Evolutionary conservation across 2,888 invertebrate genomes (phyloP).

Genomic region (Andrena flavipes): DNA sequence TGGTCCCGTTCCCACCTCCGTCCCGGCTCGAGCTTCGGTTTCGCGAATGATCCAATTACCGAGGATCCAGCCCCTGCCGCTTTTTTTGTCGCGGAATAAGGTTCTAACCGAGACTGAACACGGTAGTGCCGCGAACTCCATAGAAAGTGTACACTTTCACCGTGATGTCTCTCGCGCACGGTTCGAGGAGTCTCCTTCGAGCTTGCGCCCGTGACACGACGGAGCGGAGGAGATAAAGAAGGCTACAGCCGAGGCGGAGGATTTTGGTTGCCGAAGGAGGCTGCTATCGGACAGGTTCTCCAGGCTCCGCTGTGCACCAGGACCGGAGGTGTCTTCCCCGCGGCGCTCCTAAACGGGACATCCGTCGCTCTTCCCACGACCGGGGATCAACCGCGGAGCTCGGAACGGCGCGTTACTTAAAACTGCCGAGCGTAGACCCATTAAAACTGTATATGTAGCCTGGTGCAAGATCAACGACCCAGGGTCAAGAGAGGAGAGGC

Average conservation of each 20-base stretch:
- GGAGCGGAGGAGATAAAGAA: neutral
- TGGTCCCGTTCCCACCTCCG: neutral
- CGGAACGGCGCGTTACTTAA: slow-evolving; percentile 60
- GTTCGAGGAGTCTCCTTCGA: slow-evolving; percentile 43
- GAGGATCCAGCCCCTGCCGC: neutral
- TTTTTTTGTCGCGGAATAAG: neutral
- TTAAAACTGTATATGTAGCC: slow-evolving; percentile 67
- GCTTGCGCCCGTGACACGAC: neutral
- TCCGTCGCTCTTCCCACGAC: slow-evolving; percentile 58
- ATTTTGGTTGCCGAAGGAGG: neutral
- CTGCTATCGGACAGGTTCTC: neutral
- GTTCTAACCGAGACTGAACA: slow-evolving; percentile 63
- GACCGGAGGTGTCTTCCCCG: slow-evolving; percentile 4
- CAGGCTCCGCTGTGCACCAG: neutral
- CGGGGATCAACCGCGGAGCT: slow-evolving; percentile 57
- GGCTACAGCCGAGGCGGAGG: neutral
- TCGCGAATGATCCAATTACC: neutral
- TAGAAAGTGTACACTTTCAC: slow-evolving; percentile 79
- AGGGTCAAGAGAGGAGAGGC: slow-evolving; percentile 65
- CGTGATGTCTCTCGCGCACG: slow-evolving; percentile 61
- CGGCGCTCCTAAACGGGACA: slow-evolving; percentile 21
- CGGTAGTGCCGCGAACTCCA: slow-evolving; percentile 69
- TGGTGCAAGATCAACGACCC: slow-evolving; percentile 71
- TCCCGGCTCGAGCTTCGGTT: neutral
- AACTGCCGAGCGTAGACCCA: slow-evolving; percentile 64